phyloP scores from a whole-genome alignment of 35 echinoderm and acorn worm species.

The Anneissia japonica region DNA sequence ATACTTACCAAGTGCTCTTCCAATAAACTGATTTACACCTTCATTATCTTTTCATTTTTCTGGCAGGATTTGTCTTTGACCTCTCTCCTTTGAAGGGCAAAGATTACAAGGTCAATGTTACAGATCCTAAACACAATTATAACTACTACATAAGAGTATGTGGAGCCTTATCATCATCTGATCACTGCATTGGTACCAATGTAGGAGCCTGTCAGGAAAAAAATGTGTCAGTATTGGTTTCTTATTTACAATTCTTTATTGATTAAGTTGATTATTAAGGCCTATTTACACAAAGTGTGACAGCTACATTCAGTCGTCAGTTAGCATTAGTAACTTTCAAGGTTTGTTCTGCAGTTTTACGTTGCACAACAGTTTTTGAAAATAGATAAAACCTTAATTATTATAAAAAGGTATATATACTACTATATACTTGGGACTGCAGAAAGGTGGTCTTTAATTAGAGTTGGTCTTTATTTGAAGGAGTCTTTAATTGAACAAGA shows the following conservation, averaged over 20 bases:
- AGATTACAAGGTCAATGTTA: neutral
- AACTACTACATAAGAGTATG: constrained; percentile 72
- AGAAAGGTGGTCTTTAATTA: no score
- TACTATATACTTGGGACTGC: no score
- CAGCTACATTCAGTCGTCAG: no score
- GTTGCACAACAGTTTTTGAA: no score
- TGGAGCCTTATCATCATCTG: constrained; percentile 21
- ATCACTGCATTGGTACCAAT: neutral
- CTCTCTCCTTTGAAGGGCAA: constrained; percentile 45
- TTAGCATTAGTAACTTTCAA: no score
- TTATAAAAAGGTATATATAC: no score
- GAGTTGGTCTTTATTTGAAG: no score
- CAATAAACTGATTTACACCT: no score
- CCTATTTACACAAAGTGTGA: neutral
- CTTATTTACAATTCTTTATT: neutral
- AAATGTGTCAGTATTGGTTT: constrained; percentile 21
- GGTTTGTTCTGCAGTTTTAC: neutral
- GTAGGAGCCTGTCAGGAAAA: constrained; percentile 56
- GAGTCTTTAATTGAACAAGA: no score
- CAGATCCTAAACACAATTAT: no score
- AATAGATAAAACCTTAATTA: no score
- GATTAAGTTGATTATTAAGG: neutral
- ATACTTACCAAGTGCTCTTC: no score
- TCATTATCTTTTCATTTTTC: neutral
- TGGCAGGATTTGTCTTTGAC: constrained; percentile 71